Base-by-base conservation (phyloP, 92 coral and sea anemone genomes). In the Epizoanthus rinbou region DNA sequence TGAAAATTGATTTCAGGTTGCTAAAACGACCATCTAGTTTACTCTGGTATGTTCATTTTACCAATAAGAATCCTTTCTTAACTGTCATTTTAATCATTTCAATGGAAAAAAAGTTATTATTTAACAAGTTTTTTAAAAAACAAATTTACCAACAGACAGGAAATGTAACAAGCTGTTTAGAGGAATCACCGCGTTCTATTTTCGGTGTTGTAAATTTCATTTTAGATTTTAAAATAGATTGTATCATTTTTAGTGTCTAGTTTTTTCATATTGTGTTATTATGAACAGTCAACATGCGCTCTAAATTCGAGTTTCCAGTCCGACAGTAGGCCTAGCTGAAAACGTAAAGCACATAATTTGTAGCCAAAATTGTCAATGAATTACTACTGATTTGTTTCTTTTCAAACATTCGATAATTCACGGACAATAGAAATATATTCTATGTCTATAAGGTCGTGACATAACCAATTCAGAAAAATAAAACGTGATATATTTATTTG, bases 1-100 rank as follows among this genome's bases (percentile, higher is more conserved):
- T 67, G 21, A 67, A 33, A 33, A 41, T 25, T 3, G 22, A 63
- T 8, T 28, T 24, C 41, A 28, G 16, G 82, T 78, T 78, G 62
- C 82, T 69, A 62, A 78, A 56, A 78, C 82, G 41, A 78, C 82
- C 82, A 33, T 21, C 21, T 22, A 60, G 71, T 43, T 22, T 59
- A 37, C 57, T 78, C 69, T 63, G 82, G 82, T 39, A 78, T 78
- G 52, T 78, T 58, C 64, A 37, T 11, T 58, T 11, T 17, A 33
- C 66, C 10, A 75, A 75, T n/a, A 22, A 35, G 22, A 76, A 59
- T 37, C 43, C 43, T 37, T 37, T 37, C 6, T 37, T 37, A 37
- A 3, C 43, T 37, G 43, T 37, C 43, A 37, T 50, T 50, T 13
- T 9, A 1, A 50, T 9, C 54, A 50, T 50, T 50, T 50, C 54